Evolutionary conservation across 2,113 vertebrate genomes (phyloP), one percentile per base, ranked within the genome.

Genomic region (Shinisaurus crocodilurus): DNA sequence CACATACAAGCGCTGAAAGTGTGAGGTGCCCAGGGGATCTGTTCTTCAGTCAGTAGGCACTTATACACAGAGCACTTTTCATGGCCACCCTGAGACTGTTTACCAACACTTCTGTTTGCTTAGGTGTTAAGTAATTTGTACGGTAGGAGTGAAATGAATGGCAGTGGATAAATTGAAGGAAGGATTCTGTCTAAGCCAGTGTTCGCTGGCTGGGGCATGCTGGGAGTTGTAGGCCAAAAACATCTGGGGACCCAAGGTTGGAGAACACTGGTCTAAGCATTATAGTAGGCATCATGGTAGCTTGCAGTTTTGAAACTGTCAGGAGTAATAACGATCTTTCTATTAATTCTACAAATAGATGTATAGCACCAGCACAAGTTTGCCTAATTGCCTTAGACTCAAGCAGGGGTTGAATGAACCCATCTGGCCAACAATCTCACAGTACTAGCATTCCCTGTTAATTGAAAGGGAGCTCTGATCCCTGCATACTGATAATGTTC

Each of bases 91-190:
- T 0, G 1, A 3, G 32, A 48, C 32, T 83, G 23, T 60, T 88
- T 76, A 65, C 25, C 37, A 8, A 0, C 0, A 1, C 37, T 37
- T 8, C 5, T 10, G 0, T 0, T 0, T 57, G 9, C 48, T 48
- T 0, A 0, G 45, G 12, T 50, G 43, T 2, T 34, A 88, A 74
- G 60, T 27, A 90, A 70, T 83, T 54, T 67, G 48, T 81, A 45
- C 60, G 29, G 43, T 29, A 25, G 23, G 34, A 81, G 48, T 88
- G 3, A 90, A 85, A 74, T 32, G 89, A 2, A 25, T 75, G 12
- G 69, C 29, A 76, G 27, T 20, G 20, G 34, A 89, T 82, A 72
- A 43, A 37, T 25, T 67, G 43, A 72, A 37, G 74, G 10, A 0
- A 45, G 87, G 72, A 77, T 57, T 25, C 43, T 74, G 32, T 40